Evolutionary conservation across 2,888 invertebrate species (phyloP), one percentile per base, ranked within the genome.

Genomic region (Pammene fasciana): DNA sequence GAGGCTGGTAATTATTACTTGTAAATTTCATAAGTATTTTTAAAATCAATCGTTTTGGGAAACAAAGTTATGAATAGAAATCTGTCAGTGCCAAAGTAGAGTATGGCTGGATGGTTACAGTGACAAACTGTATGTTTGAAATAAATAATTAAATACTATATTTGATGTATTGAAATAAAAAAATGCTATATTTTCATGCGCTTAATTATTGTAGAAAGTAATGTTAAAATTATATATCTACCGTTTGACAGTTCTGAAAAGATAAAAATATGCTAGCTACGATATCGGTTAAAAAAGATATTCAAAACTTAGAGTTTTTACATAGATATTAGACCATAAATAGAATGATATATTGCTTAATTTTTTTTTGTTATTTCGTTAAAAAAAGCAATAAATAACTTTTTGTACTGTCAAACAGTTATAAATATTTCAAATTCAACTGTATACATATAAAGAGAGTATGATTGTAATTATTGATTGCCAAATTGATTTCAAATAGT

Each of bases 21-120:
- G 41, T 18, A 55, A 46, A 45, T 50, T 34, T 5, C 45, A 38
- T 54, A 62, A 61, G 41, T 43, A 61, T 43, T 70, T 68, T 68
- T 64, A 57, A 68, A 65, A 60, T 65, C 55, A 34, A 65, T 16
- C 26, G 61, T 60, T 70, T 65, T 48, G 48, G 65, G 55, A 65
- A 54, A 18, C 16, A 54, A 64, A 38, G 54, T 46, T 54, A 38
- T 14, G 13, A 9, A 41, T 41, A 50, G 34, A 56, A 45, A 68
- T 65, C 9, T 56, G 38, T 65, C 54, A 68, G 72, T 73, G 73
- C 73, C 73, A 73, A 73, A 73, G 71, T 68, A 45, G 54, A 36
- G 60, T 45, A 43, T 68, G 57, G 41, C 14, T 50, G 18, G 13
- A 18, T 38, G 14, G 34, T 60, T 26, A 34, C 13, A 18, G 5